These are phyloP conservation scores for Bibio marci DNA, from an alignment of 2,888 invertebrate species.

Conservation along the genomic window DNA sequence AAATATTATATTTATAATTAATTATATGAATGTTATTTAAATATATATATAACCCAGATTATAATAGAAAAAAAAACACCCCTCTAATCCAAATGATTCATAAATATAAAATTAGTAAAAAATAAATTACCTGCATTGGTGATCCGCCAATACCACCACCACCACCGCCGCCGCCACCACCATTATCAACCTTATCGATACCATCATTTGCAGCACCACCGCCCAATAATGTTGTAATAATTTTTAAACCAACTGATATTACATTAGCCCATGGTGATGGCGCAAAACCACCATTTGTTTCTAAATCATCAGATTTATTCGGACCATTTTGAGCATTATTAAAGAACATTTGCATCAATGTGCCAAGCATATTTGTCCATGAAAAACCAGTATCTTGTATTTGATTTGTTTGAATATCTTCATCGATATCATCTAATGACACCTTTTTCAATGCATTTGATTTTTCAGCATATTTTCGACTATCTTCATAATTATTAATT, in stretches of 20 bases:
- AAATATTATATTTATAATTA: too few species aligned
- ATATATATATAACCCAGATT: too few species aligned
- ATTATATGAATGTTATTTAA: too few species aligned
- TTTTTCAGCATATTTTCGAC: conserved; percentile 75
- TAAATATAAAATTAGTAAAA: too few species aligned
- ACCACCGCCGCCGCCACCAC: conserved; percentile 79
- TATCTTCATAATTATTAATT: conserved; percentile 24
- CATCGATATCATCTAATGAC: conserved; percentile 61
- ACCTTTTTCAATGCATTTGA: conserved; percentile 81
- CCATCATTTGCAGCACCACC: conserved; percentile 60
- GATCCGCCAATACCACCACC: conserved; percentile 30
- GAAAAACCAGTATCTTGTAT: conserved; percentile 63
- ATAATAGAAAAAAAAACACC: too few species aligned
- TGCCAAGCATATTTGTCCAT: conserved; percentile 74
- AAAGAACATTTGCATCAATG: conserved; percentile 78
- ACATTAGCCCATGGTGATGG: conserved; percentile 80
- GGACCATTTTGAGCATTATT: conserved; percentile 37
- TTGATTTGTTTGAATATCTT: conserved; percentile 65
- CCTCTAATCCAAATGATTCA: too few species aligned
- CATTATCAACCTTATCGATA: conserved; percentile 82
- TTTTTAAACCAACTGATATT: conserved; percentile 68
- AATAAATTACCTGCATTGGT: conserved; percentile 65
- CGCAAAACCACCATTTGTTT: conserved; percentile 44
- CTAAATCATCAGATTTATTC: conserved; percentile 60
- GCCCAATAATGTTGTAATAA: conserved; percentile 67